phyloP scores from a whole-genome alignment of 1,140 invertebrate genomes.

The Drosophila punjabiensis region DNA sequence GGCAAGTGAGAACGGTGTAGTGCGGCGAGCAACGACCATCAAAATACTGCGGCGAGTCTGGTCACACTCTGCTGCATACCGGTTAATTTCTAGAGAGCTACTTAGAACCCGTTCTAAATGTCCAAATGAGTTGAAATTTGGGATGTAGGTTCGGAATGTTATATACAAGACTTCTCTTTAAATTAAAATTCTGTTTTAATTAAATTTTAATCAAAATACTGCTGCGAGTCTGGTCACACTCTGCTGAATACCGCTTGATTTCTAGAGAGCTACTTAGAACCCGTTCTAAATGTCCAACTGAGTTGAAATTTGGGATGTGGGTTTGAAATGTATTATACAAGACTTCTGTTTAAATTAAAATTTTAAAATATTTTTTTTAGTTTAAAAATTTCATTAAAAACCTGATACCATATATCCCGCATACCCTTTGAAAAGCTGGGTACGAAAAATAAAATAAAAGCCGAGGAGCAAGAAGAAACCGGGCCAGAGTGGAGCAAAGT shows the following conservation, averaged over 20 bases:
- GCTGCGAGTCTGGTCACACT: background rate
- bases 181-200: no score
- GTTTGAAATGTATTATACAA: no score
- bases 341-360: background rate
- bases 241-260: background rate
- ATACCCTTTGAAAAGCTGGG: background rate
- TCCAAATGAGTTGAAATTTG: background rate
- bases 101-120: background rate
- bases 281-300: background rate
- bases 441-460: conserved; percentile 9
- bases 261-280: background rate
- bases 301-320: background rate
- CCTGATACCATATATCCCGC: background rate
- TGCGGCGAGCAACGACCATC: background rate
- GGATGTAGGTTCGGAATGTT: no score
- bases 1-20: conserved; percentile 8
- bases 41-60: background rate
- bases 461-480: background rate
- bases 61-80: background rate
- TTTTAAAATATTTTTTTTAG: background rate
- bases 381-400: background rate
- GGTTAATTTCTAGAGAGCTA: background rate
- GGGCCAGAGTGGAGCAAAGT: conserved; percentile 21
- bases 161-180: no score
- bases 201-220: no score